Conservation (phyloP, 2,113 vertebrate genomes). For the Notiomystis cincta region DNA sequence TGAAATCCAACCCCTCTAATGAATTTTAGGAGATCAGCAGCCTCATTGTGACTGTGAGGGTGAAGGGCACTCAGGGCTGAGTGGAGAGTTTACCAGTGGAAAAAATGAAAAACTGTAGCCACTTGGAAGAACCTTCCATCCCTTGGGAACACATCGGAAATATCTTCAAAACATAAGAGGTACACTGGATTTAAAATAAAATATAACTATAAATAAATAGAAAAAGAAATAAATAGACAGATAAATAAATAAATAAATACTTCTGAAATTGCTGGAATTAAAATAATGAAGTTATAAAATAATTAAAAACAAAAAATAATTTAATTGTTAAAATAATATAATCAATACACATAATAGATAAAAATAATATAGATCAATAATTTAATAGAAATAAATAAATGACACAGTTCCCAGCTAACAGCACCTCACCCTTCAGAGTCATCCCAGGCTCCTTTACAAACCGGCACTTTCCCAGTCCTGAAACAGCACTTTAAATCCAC, state of each 20-base stretch:
- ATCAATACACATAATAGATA: too few relatives aligned
- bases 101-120: background rate
- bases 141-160: background rate
- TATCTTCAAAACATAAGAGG: background rate
- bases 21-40: background rate
- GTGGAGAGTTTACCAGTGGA: background rate
- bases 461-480: background rate
- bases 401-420: accelerated
- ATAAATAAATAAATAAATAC: too few relatives aligned
- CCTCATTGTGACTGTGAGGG: background rate
- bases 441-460: background rate
- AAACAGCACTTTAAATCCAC: background rate
- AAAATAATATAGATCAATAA: background rate
- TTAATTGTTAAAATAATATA: background rate
- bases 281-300: background rate
- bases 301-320: too few relatives aligned
- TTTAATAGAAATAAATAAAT: too few relatives aligned
- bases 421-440: background rate
- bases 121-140: background rate
- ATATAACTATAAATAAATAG: background rate
- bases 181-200: background rate
- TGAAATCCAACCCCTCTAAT: background rate
- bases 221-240: too few relatives aligned
- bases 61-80: background rate
- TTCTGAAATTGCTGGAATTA: too few relatives aligned